phyloP scores from a whole-genome alignment of 30 jellyfish, hydroid and myxozoan species.

The Calvadosia cruxmelitensis region DNA sequence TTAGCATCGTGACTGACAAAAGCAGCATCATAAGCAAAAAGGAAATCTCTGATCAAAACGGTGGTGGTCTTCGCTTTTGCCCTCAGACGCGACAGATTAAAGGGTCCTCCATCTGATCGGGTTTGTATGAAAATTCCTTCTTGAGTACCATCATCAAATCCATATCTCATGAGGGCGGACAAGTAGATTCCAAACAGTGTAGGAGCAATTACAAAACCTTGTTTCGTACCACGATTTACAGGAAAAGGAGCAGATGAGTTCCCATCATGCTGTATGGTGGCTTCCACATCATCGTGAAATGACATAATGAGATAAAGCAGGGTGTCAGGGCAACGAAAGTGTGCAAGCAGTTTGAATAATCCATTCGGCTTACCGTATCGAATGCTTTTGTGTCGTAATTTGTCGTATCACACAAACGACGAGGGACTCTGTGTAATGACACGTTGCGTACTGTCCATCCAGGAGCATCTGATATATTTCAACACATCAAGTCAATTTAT shows the following conservation, averaged over 20 bases:
- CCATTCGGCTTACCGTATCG: conserved; percentile 34
- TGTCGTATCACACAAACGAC: no score
- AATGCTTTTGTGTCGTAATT: no score
- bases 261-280: conserved; percentile 11
- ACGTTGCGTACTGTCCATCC: no score
- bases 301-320: conserved; percentile 12
- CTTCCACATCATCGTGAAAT: conserved; percentile 23
- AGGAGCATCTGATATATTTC: no score
- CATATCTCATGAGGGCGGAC: no score
- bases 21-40: conserved; percentile 33
- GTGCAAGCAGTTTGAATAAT: conserved; percentile 13
- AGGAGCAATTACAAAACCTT: conserved; percentile 20
- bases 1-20: conserved; percentile 3
- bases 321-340: conserved; percentile 27
- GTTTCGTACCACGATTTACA: conserved; percentile 17
- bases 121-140: no score
- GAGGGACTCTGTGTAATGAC: no score
- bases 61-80: no score
- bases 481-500: no score
- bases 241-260: conserved; percentile 10
- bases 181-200: conserved; percentile 31
- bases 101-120: background rate
- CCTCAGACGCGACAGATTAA: background rate
- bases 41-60: conserved; percentile 10
- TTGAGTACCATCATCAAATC: no score